Evolutionary conservation across 2,888 invertebrate species (phyloP), one percentile per base, ranked within the genome.

Genomic region (Hoplodrina ambigua): DNA sequence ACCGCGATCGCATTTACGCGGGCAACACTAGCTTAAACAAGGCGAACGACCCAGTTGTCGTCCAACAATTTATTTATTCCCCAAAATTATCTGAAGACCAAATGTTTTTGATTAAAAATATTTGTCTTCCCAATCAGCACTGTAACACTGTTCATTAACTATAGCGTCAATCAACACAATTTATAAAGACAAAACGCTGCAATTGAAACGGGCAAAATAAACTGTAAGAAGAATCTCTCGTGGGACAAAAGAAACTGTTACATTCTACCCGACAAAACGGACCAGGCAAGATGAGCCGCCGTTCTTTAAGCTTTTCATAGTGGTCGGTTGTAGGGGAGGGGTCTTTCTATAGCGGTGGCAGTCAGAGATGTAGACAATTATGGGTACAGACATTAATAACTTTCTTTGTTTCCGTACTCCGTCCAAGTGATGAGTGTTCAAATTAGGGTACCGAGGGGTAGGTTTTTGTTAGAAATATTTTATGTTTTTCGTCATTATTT

Each of bases 361-460:
- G 89, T 91, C 90, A 91, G 90, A 87, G 88, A 90, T 87, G 87
- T 89, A 94, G 91, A 95, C 94, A 95, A 95, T n/a, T n/a, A n/a
- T 94, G 88, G 90, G 85, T 83, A 89, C 89, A 92, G 94, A 93
- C 94, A 94, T 95, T 95, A 95, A 95, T 95, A 94, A 93, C 93
- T 93, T 93, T 92, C 94, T 94, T 94, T 94, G 94, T 94, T 93
- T 90, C 89, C 86, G 84, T 87, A 84, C 87, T 87, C 86, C 86
- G 82, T 82, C 85, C 86, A 85, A 89, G 87, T 88, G 88, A 90
- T 84, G 85, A 87, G 88, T 83, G 87, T 85, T 85, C 81, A 81
- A 81, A 84, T 84, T 84, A 84, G 84, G 84, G 81, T 81, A 75
- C 78, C 77, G 75, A 68, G 83, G 75, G 84, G 70, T 72, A 70